Conservation (phyloP, 2,113 vertebrate genomes). For the Xiphophorus maculatus region DNA sequence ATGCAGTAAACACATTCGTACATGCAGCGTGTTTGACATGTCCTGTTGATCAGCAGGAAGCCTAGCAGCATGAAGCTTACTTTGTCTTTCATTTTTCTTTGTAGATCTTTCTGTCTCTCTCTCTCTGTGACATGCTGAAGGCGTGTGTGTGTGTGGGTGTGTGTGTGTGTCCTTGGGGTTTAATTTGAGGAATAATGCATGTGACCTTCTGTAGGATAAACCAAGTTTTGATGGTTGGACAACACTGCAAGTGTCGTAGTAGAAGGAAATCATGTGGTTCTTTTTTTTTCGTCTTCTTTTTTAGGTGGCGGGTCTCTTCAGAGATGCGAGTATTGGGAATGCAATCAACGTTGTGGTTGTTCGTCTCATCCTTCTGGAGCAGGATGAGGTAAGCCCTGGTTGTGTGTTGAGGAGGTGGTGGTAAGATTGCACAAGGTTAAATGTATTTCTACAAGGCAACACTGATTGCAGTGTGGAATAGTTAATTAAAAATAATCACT, state of each 20-base stretch:
- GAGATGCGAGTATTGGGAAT: conserved; percentile 93
- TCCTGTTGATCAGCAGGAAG: background rate
- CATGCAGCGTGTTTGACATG: background rate
- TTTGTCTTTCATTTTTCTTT: background rate
- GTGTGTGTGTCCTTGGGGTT: background rate
- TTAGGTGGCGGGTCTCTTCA: conserved; percentile 93
- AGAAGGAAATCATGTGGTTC: background rate
- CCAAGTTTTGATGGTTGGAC: background rate
- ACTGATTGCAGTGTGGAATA: background rate
- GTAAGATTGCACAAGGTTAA: background rate
- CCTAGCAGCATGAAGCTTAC: no score
- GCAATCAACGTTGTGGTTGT: conserved; percentile 93
- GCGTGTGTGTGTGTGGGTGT: no score
- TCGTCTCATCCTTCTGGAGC: conserved; percentile 89
- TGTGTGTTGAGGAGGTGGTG: background rate
- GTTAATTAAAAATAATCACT: background rate
- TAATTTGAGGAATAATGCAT: background rate
- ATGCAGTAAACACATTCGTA: background rate
- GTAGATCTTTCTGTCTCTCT: background rate
- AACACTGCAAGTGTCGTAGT: background rate
- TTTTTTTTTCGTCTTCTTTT: conserved; percentile 11
- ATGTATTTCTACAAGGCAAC: background rate
- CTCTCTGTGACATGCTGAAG: background rate
- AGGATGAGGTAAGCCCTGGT: conserved; percentile 86
- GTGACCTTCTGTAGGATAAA: background rate